Percentiles rank a stretch among this genome's conserved stretches.
Evolutionary conservation across 1,140 invertebrate genomes (phyloP).

Genomic region (Gonioctena quinquepunctata): DNA sequence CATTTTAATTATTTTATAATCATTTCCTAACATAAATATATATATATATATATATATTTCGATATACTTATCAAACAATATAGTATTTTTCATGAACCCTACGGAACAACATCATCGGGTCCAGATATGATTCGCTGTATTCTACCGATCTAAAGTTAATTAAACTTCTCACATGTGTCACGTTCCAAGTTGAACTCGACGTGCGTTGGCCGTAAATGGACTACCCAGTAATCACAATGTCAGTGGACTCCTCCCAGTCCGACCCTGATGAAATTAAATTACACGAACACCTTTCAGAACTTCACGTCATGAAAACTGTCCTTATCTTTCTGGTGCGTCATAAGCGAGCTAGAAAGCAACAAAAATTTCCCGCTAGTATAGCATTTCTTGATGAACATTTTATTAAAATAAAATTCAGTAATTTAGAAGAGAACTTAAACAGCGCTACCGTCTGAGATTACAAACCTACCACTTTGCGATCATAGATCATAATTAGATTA

Average conservation of each 20-base stretch:
- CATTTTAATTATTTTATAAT: no score
- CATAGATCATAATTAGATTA: slow-evolving; percentile 49
- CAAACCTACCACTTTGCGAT: slow-evolving; percentile 42
- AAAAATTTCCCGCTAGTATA: neutral
- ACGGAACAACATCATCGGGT: no score
- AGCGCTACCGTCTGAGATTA: slow-evolving; percentile 48
- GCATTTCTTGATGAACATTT: neutral
- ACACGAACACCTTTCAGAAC: slow-evolving; percentile 44
- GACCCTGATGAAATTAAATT: slow-evolving; percentile 55
- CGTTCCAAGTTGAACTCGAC: slow-evolving; percentile 38
- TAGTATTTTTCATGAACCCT: no score
- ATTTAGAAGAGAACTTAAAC: slow-evolving; percentile 30
- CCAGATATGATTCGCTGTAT: no score
- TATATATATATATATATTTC: no score
- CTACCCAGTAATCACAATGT: slow-evolving; percentile 52
- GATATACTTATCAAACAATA: no score
- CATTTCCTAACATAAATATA: no score
- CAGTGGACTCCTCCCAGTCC: slow-evolving; percentile 50
- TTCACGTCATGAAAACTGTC: slow-evolving; percentile 31
- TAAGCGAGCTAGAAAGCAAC: slow-evolving; percentile 1
- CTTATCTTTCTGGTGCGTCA: slow-evolving; percentile 3
- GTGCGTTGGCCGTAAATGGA: slow-evolving; percentile 25
- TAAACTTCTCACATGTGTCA: slow-evolving; percentile 35
- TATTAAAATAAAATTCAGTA: slow-evolving; percentile 30
- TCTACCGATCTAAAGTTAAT: slow-evolving; percentile 31